Evolutionary conservation across 2,113 vertebrate species (phyloP), one percentile per base, ranked within the genome.

Genomic region (Calidris pugnax): DNA sequence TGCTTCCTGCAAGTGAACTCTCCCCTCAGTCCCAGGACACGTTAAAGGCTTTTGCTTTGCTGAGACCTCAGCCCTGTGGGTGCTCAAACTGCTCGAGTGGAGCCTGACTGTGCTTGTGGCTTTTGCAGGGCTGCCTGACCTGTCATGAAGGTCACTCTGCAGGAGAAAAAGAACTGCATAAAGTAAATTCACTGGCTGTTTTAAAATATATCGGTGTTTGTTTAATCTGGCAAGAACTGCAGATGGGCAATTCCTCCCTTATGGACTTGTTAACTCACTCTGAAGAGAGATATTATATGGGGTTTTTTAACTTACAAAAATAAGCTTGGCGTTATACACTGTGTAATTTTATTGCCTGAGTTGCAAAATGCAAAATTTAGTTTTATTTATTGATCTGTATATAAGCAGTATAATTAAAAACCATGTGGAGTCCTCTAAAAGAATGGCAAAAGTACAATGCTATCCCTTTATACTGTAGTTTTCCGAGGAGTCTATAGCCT

Each of bases 401-500:
- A 37, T 87, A 80, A 96, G 73, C 80, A 94, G 69, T 86, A 66
- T 87, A 72, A 86, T 74, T 78, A 80, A 88, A 91, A 93, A 69
- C 26, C 59, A 68, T 69, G 56, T 77, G 59, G 82, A 91, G 60
- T 83, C 35, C 41, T 95, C 71, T 89, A n/a, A 84, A 85, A 95
- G 84, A 94, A 85, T 68, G 80, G 85, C 59, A 80, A 92, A 87
- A 94, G 85, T 95, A 96, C 95, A 97, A 91, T 19, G 35, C 95
- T 97, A 87, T 96, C 79, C 96, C 96, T 97, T 97, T 96, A 77
- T 96, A 68, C 92, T 97, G 91, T 96, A 96, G 95, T 97, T 95
- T 96, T 95, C 93, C 85, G 55, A 96, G 93, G 95, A 94, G 87
- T 96, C 82, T 93, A 39, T 95, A 97, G 85, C 91, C 85, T 91